phyloP scores from a whole-genome alignment of 2,888 invertebrate genomes.

The Mythimna lalbum region DNA sequence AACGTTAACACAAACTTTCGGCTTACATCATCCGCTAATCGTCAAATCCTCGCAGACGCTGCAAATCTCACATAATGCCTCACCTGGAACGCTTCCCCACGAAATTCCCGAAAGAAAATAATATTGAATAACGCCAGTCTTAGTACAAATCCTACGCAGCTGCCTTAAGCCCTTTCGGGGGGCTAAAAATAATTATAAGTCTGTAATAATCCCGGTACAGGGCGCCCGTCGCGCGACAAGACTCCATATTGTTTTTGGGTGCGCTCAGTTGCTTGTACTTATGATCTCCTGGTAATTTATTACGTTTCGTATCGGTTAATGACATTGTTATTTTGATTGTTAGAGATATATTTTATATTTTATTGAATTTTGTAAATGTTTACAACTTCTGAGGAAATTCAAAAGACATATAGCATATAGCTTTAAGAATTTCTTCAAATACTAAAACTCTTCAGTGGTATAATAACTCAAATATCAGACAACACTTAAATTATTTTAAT shows the following conservation, averaged over 20 bases:
- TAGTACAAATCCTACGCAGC: slow-evolving; percentile 86
- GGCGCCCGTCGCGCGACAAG: slow-evolving; percentile 70
- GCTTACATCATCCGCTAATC: slow-evolving; percentile 65
- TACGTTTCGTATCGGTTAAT: slow-evolving; percentile 56
- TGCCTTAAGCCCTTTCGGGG: slow-evolving; percentile 85
- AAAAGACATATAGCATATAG: background rate
- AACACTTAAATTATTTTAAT: slow-evolving; percentile 41
- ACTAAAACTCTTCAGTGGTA: slow-evolving; percentile 2
- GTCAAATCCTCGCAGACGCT: slow-evolving; percentile 68
- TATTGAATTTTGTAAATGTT: slow-evolving; percentile 37
- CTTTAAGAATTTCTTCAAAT: background rate
- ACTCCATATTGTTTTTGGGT: slow-evolving; percentile 74
- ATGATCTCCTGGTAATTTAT: slow-evolving; percentile 69
- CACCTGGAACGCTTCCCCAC: slow-evolving; percentile 76
- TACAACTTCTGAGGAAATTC: slow-evolving; percentile 25
- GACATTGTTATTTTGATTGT: slow-evolving; percentile 64
- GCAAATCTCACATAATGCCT: slow-evolving; percentile 79
- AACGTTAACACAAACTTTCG: slow-evolving; percentile 52
- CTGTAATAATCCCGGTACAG: slow-evolving; percentile 73
- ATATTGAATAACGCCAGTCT: slow-evolving; percentile 88
- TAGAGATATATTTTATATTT: slow-evolving; percentile 46
- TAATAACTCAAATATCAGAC: slow-evolving; percentile 11
- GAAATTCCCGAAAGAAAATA: slow-evolving; percentile 80
- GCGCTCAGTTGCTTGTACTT: slow-evolving; percentile 67
- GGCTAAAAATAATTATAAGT: slow-evolving; percentile 81